Evolutionary conservation across 2,113 vertebrate species (phyloP).

Genomic region (Fregata magnificens): DNA sequence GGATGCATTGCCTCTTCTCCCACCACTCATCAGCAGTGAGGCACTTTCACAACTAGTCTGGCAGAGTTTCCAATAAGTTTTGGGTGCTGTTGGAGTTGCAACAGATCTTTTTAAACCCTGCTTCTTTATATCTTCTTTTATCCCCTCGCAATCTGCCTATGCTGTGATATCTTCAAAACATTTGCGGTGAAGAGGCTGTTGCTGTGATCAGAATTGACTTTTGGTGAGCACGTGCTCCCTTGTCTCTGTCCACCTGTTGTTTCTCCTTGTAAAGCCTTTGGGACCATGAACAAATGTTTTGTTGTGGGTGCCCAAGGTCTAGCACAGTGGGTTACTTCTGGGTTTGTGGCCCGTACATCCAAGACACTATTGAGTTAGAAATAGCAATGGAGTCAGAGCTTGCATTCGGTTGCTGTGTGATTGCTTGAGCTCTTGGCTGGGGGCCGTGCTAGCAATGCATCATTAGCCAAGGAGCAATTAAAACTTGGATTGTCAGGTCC

Average conservation of each 20-base stretch:
- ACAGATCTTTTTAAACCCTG: background rate
- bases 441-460: background rate
- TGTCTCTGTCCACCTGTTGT: background rate
- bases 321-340: background rate
- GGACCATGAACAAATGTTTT: background rate
- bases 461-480: background rate
- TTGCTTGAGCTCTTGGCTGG: background rate
- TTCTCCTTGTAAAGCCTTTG: background rate
- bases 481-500: background rate
- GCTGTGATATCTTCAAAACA: background rate
- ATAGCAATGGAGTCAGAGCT: background rate
- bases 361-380: background rate
- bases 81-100: background rate
- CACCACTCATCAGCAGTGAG: background rate
- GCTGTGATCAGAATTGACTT: background rate
- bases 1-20: background rate
- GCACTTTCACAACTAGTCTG: background rate
- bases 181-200: background rate
- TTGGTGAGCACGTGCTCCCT: background rate
- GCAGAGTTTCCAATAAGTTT: background rate
- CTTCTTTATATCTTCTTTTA: background rate
- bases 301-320: background rate
- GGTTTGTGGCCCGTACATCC: background rate
- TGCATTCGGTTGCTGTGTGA: rapidly evolving
- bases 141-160: background rate